Conservation (phyloP, 2,888 invertebrate genomes). For the Taenaris catops region DNA sequence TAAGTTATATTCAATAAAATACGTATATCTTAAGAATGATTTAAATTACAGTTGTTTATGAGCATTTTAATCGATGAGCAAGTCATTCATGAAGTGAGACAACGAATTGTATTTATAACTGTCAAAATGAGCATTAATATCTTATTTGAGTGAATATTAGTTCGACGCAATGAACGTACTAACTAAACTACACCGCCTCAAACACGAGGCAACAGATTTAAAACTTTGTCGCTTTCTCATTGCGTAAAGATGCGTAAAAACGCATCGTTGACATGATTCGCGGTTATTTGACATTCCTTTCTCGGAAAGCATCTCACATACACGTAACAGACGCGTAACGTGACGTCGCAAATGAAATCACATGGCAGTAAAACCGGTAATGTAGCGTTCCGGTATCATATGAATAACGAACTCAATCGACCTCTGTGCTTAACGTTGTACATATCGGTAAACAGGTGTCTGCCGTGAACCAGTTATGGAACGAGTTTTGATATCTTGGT, state of each 20-base stretch:
- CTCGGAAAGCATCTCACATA: slow-evolving; percentile 37
- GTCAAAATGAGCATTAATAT: too few species aligned
- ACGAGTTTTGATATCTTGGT: slow-evolving; percentile 33
- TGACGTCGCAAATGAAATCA: slow-evolving; percentile 45
- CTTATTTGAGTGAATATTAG: too few species aligned
- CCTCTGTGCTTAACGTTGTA: slow-evolving; percentile 31
- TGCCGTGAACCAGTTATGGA: slow-evolving; percentile 35
- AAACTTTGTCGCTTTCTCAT: slow-evolving; percentile 41
- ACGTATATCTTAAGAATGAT: too few species aligned
- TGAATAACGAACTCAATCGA: slow-evolving; percentile 61
- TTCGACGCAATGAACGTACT: too few species aligned
- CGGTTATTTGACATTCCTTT: slow-evolving; percentile 38
- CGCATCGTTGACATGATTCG: slow-evolving; percentile 25
- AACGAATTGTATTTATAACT: too few species aligned
- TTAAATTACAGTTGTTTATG: too few species aligned
- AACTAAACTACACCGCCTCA: too few species aligned
- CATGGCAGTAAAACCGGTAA: slow-evolving; percentile 64
- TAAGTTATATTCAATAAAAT: too few species aligned
- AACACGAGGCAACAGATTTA: too few species aligned
- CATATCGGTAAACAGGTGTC: slow-evolving; percentile 37
- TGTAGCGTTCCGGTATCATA: slow-evolving; percentile 35
- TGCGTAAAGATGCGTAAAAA: slow-evolving; percentile 36
- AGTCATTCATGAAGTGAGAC: too few species aligned
- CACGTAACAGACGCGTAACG: slow-evolving; percentile 37
- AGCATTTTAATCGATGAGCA: too few species aligned